A percentile compares a stretch with the other conserved stretches of the same genome.
Conservation (phyloP, 2,888 invertebrate genomes). For the Molanna angustata region DNA sequence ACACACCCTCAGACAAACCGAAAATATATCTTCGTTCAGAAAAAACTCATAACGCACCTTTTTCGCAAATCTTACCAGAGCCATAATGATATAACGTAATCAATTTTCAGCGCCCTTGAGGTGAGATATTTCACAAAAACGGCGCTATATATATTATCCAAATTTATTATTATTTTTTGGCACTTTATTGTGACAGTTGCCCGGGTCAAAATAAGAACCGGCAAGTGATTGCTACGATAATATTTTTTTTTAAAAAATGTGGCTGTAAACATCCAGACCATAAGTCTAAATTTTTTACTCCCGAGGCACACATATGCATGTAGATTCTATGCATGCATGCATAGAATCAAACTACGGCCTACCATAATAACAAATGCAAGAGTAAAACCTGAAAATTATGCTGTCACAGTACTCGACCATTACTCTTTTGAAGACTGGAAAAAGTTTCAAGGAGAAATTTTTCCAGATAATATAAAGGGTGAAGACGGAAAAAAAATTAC, state of each 20-base stretch:
- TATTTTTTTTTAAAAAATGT: conserved; percentile 6
- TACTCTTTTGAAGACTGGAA: not conserved
- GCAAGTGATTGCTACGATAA: not conserved
- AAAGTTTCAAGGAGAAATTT: not conserved
- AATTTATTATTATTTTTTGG: too few species aligned
- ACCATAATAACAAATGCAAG: conserved; percentile 1
- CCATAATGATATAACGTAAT: too few species aligned
- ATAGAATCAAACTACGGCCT: too few species aligned
- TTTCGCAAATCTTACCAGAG: too few species aligned
- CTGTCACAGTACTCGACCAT: not conserved
- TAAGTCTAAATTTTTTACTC: not conserved
- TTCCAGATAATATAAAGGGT: not conserved
- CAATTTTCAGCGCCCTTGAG: too few species aligned
- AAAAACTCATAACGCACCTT: too few species aligned
- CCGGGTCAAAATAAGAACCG: not conserved
- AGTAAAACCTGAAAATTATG: conserved; percentile 1
- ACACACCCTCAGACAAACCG: too few species aligned
- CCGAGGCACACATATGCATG: conserved; percentile 1
- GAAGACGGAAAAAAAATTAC: not conserved
- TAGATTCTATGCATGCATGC: too few species aligned
- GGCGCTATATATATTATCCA: too few species aligned
- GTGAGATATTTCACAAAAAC: too few species aligned
- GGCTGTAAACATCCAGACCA: not conserved
- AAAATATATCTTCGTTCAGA: too few species aligned
- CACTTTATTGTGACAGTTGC: not conserved